Evolutionary conservation across 1,140 invertebrate species (phyloP).

Genomic region (Eriosoma lanigerum): DNA sequence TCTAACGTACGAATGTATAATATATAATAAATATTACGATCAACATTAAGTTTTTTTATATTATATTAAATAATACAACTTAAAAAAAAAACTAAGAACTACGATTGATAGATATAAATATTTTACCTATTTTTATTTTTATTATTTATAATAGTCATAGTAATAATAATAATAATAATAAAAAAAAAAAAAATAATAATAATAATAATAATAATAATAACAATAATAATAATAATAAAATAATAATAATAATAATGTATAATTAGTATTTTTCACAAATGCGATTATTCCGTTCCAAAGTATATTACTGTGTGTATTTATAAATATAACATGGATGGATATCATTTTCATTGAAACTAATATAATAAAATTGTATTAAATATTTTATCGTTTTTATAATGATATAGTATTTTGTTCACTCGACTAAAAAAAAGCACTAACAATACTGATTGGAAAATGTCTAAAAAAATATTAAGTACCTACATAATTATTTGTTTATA

Average conservation of each 20-base stretch:
- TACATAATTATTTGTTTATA: no score
- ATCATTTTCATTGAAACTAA: neutral
- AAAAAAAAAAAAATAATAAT: no score
- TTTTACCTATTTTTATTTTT: neutral
- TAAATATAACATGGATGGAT: neutral
- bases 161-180: no score
- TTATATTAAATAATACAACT: neutral
- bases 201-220: no score
- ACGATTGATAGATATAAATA: neutral
- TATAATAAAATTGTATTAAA: neutral
- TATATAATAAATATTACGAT: neutral
- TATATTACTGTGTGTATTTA: neutral
- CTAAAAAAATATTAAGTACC: neutral
- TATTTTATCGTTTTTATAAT: no score
- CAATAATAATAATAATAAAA: neutral
- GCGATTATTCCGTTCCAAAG: slow-evolving; percentile 36
- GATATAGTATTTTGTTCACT: neutral
- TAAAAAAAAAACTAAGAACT: neutral
- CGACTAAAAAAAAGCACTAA: neutral
- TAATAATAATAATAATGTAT: neutral
- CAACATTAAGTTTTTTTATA: neutral
- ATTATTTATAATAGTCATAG: neutral
- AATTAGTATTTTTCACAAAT: slow-evolving; percentile 16
- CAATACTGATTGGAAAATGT: neutral
- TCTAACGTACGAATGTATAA: slow-evolving; percentile 40